phyloP scores from a whole-genome alignment of 2,797 vertebrate genomes.

The Cryptoblepharus egeriae region DNA sequence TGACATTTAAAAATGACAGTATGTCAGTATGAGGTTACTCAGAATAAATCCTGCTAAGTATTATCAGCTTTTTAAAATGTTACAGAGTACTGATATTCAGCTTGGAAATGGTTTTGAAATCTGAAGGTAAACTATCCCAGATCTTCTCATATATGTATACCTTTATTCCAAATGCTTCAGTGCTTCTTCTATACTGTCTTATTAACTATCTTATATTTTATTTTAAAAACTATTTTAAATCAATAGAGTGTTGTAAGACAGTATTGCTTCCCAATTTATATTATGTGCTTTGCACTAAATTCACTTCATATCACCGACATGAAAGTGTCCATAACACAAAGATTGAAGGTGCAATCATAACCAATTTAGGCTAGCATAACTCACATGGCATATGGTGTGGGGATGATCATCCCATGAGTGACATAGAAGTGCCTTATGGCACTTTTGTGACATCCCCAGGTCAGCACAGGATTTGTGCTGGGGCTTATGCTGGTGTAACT shows the following conservation, averaged over 20 bases:
- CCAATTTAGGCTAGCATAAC: too few species aligned
- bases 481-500: too few species aligned
- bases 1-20: slow-evolving; percentile 68
- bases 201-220: slow-evolving; percentile 6
- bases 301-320: neutral
- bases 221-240: slow-evolving; percentile 3
- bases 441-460: too few species aligned
- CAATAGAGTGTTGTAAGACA: neutral
- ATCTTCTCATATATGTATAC: neutral
- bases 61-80: slow-evolving; percentile 66
- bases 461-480: too few species aligned
- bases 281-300: neutral
- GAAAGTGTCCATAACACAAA: neutral
- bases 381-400: too few species aligned
- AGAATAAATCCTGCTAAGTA: slow-evolving; percentile 56
- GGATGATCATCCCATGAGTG: too few species aligned
- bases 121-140: neutral
- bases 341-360: too few species aligned
- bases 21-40: slow-evolving; percentile 55
- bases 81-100: slow-evolving; percentile 48
- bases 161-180: neutral
- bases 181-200: neutral
- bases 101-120: slow-evolving; percentile 49
- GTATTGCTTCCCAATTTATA: neutral
- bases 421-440: too few species aligned